Percentiles rank a stretch among this genome's conserved stretches.
Conservation (phyloP, 2,797 vertebrate species). For the Malacoctenus gilli region DNA sequence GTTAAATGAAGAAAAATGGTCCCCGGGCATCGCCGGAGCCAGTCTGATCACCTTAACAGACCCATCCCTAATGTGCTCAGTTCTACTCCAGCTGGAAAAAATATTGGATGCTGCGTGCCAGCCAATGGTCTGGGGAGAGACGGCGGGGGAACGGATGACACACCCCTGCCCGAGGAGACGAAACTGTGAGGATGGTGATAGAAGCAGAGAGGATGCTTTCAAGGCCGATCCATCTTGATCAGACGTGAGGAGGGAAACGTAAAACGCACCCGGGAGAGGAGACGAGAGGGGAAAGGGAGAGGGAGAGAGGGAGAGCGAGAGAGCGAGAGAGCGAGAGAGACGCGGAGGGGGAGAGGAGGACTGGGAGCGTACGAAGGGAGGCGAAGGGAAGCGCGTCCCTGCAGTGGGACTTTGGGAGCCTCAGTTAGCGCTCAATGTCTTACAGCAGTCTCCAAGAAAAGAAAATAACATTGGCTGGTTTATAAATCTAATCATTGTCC, state of each 20-base stretch:
- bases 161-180: constrained; percentile 47
- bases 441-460: constrained; percentile 57
- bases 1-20: constrained; percentile 79
- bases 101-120: constrained; percentile 67
- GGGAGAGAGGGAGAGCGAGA: constrained; percentile 33
- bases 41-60: constrained; percentile 77
- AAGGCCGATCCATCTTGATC: constrained; percentile 66
- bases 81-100: constrained; percentile 71
- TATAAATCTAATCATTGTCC: constrained; percentile 74
- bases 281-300: constrained; percentile 65
- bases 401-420: constrained; percentile 57
- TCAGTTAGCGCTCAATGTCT: constrained; percentile 69
- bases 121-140: constrained; percentile 40
- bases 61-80: constrained; percentile 71
- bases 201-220: constrained; percentile 65
- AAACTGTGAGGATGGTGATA: constrained; percentile 54
- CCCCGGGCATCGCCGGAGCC: constrained; percentile 51
- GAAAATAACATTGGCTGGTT: constrained; percentile 68
- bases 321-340: constrained; percentile 15
- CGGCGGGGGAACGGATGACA: constrained; percentile 34
- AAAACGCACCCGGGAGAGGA: constrained; percentile 67
- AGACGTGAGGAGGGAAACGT: constrained; percentile 46
- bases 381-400: constrained; percentile 30
- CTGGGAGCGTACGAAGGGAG: constrained; percentile 15
- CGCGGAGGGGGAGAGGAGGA: constrained; percentile 27